Evolutionary conservation across 2,113 vertebrate genomes (phyloP).

Genomic region (Hippocampus guttulatus): DNA sequence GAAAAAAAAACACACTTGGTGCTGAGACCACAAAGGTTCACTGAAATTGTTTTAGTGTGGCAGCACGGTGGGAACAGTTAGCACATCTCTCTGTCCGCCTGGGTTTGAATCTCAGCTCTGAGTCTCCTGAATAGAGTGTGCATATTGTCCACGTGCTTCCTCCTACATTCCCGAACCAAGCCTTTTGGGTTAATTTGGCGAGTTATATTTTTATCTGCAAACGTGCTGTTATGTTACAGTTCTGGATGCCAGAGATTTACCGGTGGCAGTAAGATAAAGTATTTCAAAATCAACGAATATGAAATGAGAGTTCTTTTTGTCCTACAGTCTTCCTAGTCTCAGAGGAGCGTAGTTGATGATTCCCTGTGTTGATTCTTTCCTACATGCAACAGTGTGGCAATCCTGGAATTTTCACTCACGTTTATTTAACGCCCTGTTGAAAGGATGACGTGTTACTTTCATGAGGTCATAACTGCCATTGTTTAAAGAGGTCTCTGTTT

Average conservation of each 20-base stretch:
- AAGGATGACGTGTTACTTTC: constrained; percentile 43
- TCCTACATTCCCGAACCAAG: neutral
- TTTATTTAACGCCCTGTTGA: constrained; percentile 4
- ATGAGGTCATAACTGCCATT: constrained; percentile 51
- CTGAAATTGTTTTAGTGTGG: neutral
- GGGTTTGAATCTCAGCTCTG: too few relatives aligned
- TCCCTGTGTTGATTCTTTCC: constrained; percentile 38
- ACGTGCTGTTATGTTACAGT: neutral
- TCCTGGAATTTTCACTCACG: constrained; percentile 41
- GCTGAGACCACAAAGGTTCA: too few relatives aligned
- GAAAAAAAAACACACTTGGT: neutral
- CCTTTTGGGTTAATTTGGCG: neutral
- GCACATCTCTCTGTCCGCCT: neutral
- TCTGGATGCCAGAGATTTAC: constrained; percentile 5
- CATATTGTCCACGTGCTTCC: neutral
- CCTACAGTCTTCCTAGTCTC: constrained; percentile 17
- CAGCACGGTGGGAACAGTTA: neutral
- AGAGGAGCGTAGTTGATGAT: constrained; percentile 33
- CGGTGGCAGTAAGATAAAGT: neutral
- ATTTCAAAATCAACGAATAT: constrained; percentile 10
- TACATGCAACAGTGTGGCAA: constrained; percentile 31
- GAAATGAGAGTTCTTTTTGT: constrained; percentile 16
- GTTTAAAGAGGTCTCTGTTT: constrained; percentile 52
- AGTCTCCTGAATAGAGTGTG: neutral
- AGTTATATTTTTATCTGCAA: neutral